Base-by-base conservation (phyloP, 2,888 invertebrate species). In the Tinea trinotella region DNA sequence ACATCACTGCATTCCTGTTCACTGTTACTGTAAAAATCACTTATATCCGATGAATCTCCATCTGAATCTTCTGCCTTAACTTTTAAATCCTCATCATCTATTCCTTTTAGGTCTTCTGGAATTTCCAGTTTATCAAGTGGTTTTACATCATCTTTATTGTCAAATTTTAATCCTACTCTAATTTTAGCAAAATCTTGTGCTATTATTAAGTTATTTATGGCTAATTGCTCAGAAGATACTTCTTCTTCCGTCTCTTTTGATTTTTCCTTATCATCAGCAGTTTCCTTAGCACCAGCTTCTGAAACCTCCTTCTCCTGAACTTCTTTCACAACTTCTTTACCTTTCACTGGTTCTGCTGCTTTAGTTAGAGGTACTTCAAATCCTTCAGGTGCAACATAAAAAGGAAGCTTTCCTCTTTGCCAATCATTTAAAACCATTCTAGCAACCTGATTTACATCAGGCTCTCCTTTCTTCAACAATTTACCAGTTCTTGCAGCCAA, bases 371-470 rank as follows among this genome's bases (percentile, higher is more conserved):
- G 92, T 52, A 88, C 77, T 74, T 93, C 93, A 78, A 90, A 94
- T 1, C 93, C 94, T 61, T 93, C 92, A 12, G 98, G 98, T 48
- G 91, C 88, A 3, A 96, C 92, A 85, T 96, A 99, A 77, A 95
- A 99, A 0, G 99, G 98, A 54, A 99, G 81, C 77, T 97, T 97
- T 3, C 99, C 99, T 66, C 99, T 89, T 80, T 99, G 99, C 94
- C 97, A 99, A 76, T 99, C 99, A 84, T 99, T 99, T 1, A 99
- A 88, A 7, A 99, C 91, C 94, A 98, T 98, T 73, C 94, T 93
- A 0, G 99, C 93, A 0, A 94, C 93, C 57, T 93, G 93, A 52
- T 89, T 83, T 15, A 97, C 84, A 80, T 99, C 98, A 7, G 99
- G 97, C 70, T 99, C 98, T n/a, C 98, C 99, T 63, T 96, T 96